Evolutionary conservation across 2,113 vertebrate genomes (phyloP), one percentile per base, ranked within the genome.

Genomic region (Pseudorasbora parva): DNA sequence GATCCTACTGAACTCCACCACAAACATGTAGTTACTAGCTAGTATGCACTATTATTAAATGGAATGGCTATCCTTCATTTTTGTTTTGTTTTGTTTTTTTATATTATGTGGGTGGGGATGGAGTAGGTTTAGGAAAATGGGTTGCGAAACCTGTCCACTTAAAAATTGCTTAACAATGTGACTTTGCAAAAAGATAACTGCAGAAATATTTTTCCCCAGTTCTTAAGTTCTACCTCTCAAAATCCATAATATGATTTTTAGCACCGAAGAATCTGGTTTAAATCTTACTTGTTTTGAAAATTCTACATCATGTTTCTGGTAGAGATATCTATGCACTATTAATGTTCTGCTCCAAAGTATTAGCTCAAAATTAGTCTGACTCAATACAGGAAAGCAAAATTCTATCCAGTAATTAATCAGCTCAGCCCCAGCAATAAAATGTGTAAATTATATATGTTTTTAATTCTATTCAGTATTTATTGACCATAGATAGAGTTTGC

Each of bases 401-500:
- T 54, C 23, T 66, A 43, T 19, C 49, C 43, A 47, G 8, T n/a
- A 68, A 51, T 54, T 21, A 68, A 47, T 60, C 17, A 51, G 71
- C 69, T 49, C 37, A 75, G 59, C 59, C 78, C 57, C 43, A 82
- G n/a, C 41, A 59, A 91, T 90, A 91, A 92, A 91, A 89, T 89
- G 88, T 88, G 91, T 91, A 84, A 92, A 92, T 92, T 92, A 72
- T 93, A 91, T 84, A 89, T 92, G 92, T 89, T 91, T 89, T 92
- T 90, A 89, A 92, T 90, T 91, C 91, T 88, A 89, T 88, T 91
- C 81, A 88, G 79, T 89, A 88, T 87, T 88, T 88, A 89, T 89
- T 89, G 69, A 87, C 25, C 14, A 85, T 60, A 75, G 43, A 25
- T 76, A 95, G 95, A 95, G 93, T 95, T 95, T 93, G 92, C 93